Evolutionary conservation across 2,888 invertebrate genomes (phyloP).

Genomic region (Cacoxenus indagator): DNA sequence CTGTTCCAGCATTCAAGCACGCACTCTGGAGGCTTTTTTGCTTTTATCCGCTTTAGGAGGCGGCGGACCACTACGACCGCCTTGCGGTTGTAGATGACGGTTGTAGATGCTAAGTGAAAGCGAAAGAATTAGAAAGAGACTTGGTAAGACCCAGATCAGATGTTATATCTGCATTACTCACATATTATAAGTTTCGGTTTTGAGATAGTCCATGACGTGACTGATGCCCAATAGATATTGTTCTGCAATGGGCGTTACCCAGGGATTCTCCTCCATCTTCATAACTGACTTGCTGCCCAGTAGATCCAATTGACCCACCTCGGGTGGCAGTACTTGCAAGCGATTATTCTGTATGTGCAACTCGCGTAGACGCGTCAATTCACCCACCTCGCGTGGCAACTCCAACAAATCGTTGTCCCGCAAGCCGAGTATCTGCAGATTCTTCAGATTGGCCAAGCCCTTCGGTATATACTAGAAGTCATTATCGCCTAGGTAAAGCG

Average conservation of each 20-base stretch:
- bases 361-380: slow-evolving; percentile 84
- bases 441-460: slow-evolving; percentile 92
- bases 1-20: slow-evolving; percentile 51
- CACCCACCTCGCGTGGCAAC: slow-evolving; percentile 93
- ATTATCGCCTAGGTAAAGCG: slow-evolving; percentile 97
- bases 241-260: slow-evolving; percentile 96
- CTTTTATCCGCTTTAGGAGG: slow-evolving; percentile 90
- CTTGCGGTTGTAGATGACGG: slow-evolving; percentile 85
- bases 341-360: slow-evolving; percentile 98
- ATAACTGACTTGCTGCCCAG: slow-evolving; percentile 93
- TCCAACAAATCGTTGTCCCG: slow-evolving; percentile 96
- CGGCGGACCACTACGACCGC: slow-evolving; percentile 75
- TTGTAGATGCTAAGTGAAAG: slow-evolving; percentile 83
- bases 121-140: no score
- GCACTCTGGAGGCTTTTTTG: slow-evolving; percentile 86
- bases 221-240: slow-evolving; percentile 94
- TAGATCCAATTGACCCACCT: slow-evolving; percentile 92
- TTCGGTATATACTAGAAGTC: slow-evolving; percentile 94
- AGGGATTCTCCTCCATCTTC: slow-evolving; percentile 95
- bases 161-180: no score
- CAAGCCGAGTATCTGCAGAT: slow-evolving; percentile 92
- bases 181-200: slow-evolving; percentile 96
- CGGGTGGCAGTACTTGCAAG: slow-evolving; percentile 93
- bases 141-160: neutral
- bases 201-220: slow-evolving; percentile 95